Evolutionary conservation across 2,888 invertebrate genomes (phyloP), one percentile per base, ranked within the genome.

Genomic region (Limnephilus lunatus): DNA sequence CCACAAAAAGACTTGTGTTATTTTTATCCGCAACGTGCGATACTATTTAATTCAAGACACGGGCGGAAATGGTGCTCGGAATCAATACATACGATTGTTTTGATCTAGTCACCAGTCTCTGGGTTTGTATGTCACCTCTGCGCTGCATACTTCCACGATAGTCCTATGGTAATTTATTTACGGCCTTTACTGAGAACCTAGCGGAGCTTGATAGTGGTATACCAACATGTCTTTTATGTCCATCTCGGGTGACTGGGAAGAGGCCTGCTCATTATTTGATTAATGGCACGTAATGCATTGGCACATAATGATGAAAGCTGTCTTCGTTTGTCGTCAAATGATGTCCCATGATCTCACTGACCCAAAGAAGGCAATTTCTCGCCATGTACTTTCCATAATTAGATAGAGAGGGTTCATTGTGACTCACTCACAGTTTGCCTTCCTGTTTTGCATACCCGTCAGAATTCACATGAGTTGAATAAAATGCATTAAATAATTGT

Each of bases 121-220:
- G 39, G 88, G 88, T 89, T 89, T 89, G 81, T 89, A 9, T 89
- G 88, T 81, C 88, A 89, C 35, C 44, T n/a, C 35, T 85, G 88
- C 88, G 30, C 35, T 88, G 80, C 25, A 89, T 81, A 89, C 35
- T 81, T 80, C 68, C 88, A 80, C 88, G 88, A n/a, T n/a, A n/a
- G 35, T 35, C 80, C 25, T 80, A 32, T 68, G 80, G 32, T 89
- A 80, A 81, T 89, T 86, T 35, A n/a, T 30, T 35, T 85, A 39
- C 32, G 35, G 88, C 32, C 68, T 15, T 30, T 86, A 30, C 44
- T 39, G 86, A 19, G 35, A 32, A 80, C 25, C 35, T 89, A 89
- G 32, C 88, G 88, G 88, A 32, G 80, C 88, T n/a, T 88, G 53
- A 35, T 80, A 68, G 48, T 80, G 88, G 35, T 89, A 80, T 11